Conservation (phyloP, 2,888 invertebrate genomes). For the Linnaemya vulpina region DNA sequence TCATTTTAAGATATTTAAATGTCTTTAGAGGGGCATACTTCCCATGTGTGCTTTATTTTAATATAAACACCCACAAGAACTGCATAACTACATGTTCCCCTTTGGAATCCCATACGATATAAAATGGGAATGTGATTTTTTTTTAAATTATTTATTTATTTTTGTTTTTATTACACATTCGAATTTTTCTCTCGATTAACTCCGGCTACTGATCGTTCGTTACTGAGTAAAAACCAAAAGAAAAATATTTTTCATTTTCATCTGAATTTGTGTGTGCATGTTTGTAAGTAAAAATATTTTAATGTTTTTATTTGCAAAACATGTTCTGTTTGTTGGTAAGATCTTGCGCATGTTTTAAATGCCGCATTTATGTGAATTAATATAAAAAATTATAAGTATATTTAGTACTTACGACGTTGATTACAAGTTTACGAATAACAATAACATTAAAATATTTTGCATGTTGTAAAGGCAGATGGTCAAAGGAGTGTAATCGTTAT, state of each 20-base stretch:
- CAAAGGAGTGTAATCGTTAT: conserved; percentile 17
- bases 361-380: conserved; percentile 48
- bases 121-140: conserved; percentile 67
- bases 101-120: conserved; percentile 58
- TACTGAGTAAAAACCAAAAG: conserved; percentile 19
- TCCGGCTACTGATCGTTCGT: neutral
- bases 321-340: conserved; percentile 40
- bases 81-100: conserved; percentile 62
- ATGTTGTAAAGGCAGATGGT: neutral
- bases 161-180: conserved; percentile 17
- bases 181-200: conserved; percentile 16
- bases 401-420: conserved; percentile 50
- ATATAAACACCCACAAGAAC: conserved; percentile 54
- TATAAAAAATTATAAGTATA: conserved; percentile 31
- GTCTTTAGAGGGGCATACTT: conserved; percentile 20
- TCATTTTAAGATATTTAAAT: neutral
- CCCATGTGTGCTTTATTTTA: conserved; percentile 14
- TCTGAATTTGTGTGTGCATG: neutral
- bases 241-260: conserved; percentile 38
- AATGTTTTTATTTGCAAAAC: conserved; percentile 59
- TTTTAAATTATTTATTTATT: conserved; percentile 33
- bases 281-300: neutral
- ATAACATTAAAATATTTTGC: conserved; percentile 40
- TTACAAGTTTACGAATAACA: conserved; percentile 57
- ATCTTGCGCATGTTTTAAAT: conserved; percentile 64